Percentiles rank a stretch among this genome's conserved stretches.
Conservation (phyloP, 2,888 invertebrate species). For the Lordiphosa fenestrarum region DNA sequence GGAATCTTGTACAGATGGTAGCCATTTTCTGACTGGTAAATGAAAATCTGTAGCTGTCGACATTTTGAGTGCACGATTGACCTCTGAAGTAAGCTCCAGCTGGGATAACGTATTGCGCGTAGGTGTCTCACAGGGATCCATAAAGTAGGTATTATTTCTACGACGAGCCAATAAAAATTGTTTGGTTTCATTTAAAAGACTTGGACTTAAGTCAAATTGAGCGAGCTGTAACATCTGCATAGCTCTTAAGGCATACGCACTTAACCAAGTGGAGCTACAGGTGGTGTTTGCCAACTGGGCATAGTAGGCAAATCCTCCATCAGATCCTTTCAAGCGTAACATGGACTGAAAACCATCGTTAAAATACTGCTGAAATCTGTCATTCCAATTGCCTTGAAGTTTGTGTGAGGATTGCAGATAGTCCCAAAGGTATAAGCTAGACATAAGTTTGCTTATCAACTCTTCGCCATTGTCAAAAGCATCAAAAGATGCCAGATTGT, state of each 20-base stretch:
- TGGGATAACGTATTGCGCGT: conserved; percentile 6
- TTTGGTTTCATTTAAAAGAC: neutral
- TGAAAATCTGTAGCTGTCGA: neutral
- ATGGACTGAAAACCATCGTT: conserved; percentile 32
- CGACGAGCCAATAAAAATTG: conserved; percentile 21
- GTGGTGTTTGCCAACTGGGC: neutral
- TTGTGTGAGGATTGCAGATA: neutral
- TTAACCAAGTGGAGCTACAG: conserved; percentile 42
- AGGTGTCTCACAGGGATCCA: conserved; percentile 6
- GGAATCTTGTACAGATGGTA: no score
- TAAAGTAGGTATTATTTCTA: neutral
- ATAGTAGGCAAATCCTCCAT: conserved; percentile 27
- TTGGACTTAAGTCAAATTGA: neutral
- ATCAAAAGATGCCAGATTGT: neutral
- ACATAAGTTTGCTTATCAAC: conserved; percentile 34
- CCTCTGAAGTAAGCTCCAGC: conserved; percentile 29
- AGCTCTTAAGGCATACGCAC: conserved; percentile 24
- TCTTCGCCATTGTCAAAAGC: conserved; percentile 25
- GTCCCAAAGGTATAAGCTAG: conserved; percentile 19
- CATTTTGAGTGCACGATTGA: conserved; percentile 12
- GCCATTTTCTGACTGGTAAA: no score
- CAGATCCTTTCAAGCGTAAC: conserved; percentile 14
- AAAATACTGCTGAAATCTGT: conserved; percentile 13
- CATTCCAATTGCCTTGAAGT: neutral
- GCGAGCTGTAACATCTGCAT: conserved; percentile 8